phyloP scores from a whole-genome alignment of 2,113 vertebrate genomes.

The Tupaia chinensis region DNA sequence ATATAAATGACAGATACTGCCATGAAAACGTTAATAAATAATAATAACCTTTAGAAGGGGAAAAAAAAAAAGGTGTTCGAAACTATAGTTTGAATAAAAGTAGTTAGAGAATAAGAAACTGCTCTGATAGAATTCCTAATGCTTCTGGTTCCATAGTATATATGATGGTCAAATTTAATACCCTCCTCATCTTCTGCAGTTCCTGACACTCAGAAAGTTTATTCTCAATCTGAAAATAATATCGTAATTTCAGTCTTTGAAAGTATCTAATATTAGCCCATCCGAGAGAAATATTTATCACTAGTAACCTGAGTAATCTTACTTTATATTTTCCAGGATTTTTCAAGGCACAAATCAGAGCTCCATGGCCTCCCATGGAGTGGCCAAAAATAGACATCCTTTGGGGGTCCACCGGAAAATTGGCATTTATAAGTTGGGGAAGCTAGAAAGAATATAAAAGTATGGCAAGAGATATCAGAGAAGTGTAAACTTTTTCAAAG shows the following conservation, averaged over 20 bases:
- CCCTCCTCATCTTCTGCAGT: not conserved
- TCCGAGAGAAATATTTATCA: conserved; percentile 14
- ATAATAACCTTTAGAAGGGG: not conserved
- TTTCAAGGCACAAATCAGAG: conserved; percentile 95
- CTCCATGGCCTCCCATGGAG: conserved; percentile 98
- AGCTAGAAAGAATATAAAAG: conserved; percentile 84
- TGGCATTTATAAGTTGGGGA: conserved; percentile 94
- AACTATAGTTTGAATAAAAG: conserved; percentile 8
- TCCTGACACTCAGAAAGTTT: not conserved
- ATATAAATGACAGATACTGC: not conserved
- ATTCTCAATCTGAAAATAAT: not conserved
- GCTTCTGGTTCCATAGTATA: not conserved
- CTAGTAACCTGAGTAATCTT: conserved; percentile 48
- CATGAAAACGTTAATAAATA: not conserved
- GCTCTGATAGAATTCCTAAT: not conserved
- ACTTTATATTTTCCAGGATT: conserved; percentile 82
- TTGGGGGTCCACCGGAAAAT: conserved; percentile 94
- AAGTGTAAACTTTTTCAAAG: conserved; percentile 30
- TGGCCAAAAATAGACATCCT: conserved; percentile 94
- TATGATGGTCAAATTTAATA: not conserved
- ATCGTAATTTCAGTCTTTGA: not conserved
- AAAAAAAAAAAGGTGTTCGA: not conserved
- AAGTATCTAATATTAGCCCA: conserved; percentile 13
- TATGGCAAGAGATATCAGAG: conserved; percentile 7
- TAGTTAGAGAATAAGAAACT: not conserved